Percentiles rank a stretch among this genome's conserved stretches.
phyloP scores from a whole-genome alignment of 2,888 invertebrate genomes.

The Pristionchus fissidentatus region DNA sequence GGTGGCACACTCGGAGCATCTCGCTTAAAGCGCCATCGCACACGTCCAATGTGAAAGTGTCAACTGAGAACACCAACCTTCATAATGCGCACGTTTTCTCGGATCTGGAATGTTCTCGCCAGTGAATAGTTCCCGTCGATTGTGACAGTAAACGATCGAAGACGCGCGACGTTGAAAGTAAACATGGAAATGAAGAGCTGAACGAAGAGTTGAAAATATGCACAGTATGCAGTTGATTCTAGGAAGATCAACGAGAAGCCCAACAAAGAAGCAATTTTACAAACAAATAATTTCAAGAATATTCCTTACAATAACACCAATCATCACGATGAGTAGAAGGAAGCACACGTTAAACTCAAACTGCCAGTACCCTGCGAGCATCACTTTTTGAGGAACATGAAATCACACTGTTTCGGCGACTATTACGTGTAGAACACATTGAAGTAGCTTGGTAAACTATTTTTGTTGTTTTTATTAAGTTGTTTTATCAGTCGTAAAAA shows the following conservation, averaged over 20 bases:
- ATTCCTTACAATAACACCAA: neutral
- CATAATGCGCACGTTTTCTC: neutral
- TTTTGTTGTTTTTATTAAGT: neutral
- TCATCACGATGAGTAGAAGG: neutral
- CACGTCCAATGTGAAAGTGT: no score
- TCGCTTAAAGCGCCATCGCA: no score
- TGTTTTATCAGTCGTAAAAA: neutral
- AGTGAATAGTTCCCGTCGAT: neutral
- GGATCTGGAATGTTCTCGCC: neutral
- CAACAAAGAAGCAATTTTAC: no score
- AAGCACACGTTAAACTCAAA: neutral
- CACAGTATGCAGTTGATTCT: no score
- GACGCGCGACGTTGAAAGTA: neutral
- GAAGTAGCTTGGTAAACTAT: neutral
- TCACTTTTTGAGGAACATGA: neutral
- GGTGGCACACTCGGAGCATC: no score
- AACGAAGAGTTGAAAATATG: no score
- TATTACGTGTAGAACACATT: neutral
- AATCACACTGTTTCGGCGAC: no score
- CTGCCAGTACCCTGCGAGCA: neutral
- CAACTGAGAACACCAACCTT: no score
- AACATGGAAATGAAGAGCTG: neutral
- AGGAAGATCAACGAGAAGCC: no score
- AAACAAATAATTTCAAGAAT: neutral
- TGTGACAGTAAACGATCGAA: neutral